phyloP scores from a whole-genome alignment of 2,113 vertebrate species.

The Bujurquina vittata region DNA sequence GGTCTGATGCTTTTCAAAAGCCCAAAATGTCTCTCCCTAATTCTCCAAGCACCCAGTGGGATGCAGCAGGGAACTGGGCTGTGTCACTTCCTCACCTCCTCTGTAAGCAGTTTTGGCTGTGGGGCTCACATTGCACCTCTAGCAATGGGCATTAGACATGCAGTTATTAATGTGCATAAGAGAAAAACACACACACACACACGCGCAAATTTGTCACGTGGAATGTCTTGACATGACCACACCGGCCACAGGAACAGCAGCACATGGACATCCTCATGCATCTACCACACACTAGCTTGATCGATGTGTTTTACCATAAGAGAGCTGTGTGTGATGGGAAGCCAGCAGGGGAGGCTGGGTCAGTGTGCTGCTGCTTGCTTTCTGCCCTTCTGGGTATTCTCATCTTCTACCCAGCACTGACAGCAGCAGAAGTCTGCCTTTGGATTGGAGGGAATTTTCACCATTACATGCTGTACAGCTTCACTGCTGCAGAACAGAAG shows the following conservation, averaged over 20 bases:
- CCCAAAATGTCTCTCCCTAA: conserved; percentile 4
- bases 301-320: conserved; percentile 59
- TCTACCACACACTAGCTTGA: conserved; percentile 50
- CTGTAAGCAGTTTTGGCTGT: background rate
- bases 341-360: conserved; percentile 69
- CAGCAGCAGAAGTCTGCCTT: conserved; percentile 22
- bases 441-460: conserved; percentile 25
- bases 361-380: conserved; percentile 46
- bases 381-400: conserved; percentile 36
- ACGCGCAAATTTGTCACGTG: background rate
- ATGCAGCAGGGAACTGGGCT: background rate
- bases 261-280: background rate
- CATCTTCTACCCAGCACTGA: conserved; percentile 27
- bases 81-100: background rate
- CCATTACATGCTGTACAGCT: background rate
- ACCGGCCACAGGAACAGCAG: background rate
- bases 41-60: conserved; percentile 28
- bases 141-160: background rate
- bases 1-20: conserved; percentile 24
- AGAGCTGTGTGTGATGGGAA: conserved; percentile 68
- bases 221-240: background rate
- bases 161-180: background rate
- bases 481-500: conserved; percentile 17
- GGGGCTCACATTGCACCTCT: background rate
- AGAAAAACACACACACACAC: background rate